phyloP scores from a whole-genome alignment of 1,140 invertebrate genomes.

The Drosophila melanogaster region Release_6_plus_ISO1_MT NT_033777.3:20071001-20071500 shows the following conservation, averaged over 20 bases:
- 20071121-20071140: slow-evolving; percentile 81
- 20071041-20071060: slow-evolving; percentile 22
- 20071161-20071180: slow-evolving; percentile 60
- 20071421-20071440: slow-evolving; percentile 31
- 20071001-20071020: slow-evolving; percentile 22
- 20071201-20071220: slow-evolving; percentile 7
- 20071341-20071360: slow-evolving; percentile 63
- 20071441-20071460: slow-evolving; percentile 66
- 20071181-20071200: slow-evolving; percentile 39
- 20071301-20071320: slow-evolving; percentile 22
- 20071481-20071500: slow-evolving; percentile 28
- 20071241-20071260: slow-evolving; percentile 49
- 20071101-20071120: slow-evolving; percentile 52
- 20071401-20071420: slow-evolving; percentile 36
- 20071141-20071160: slow-evolving; percentile 81
- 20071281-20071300: slow-evolving; percentile 76
- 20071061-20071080: slow-evolving; percentile 42
- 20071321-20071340: slow-evolving; percentile 46
- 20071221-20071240: slow-evolving; percentile 28
- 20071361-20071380: slow-evolving; percentile 79
- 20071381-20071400: slow-evolving; percentile 75
- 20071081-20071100: slow-evolving; percentile 67
- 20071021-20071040: slow-evolving; percentile 9
- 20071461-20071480: slow-evolving; percentile 52
- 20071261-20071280: slow-evolving; percentile 81